Evolutionary conservation across 2,113 vertebrate species (phyloP), one percentile per base, ranked within the genome.

Genomic region (Pelvicachromis taeniatus): DNA sequence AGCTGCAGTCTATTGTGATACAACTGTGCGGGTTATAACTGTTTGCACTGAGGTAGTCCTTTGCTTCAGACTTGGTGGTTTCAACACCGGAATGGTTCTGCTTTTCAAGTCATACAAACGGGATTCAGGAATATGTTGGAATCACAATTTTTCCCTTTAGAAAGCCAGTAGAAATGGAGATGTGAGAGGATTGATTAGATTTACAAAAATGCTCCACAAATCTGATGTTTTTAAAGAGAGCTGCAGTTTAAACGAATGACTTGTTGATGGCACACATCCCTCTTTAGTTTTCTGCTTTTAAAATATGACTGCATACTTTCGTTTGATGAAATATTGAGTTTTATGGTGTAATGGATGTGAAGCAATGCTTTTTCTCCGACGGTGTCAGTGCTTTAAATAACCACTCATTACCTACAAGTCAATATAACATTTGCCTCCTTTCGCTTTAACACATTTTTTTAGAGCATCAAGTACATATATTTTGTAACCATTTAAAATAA

Each of bases 401-500:
- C 65, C 54, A 80, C 65, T 86, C 79, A 77, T 83, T 82, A 54
- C 81, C 48, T 77, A 79, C 77, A 81, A 82, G 87, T 65, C 77
- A 81, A 42, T 53, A 83, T 90, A 33, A 85, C 61, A 77, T 83
- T 82, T 79, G 68, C 80, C 63, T 87, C 78, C 52, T 79, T 80
- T 75, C 73, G 33, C 81, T 84, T 90, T 84, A 35, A 55, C 75
- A 58, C 6, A 17, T 78, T 55, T 85, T 80, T 88, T 53, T 53
- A 89, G 80, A 93, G 83, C 85, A 89, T 82, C 79, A 80, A 87
- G 58, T 92, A 88, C 89, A 85, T 79, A 80, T 88, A 68, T 92
- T 90, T 92, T 93, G 85, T 94, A 93, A 88, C 59, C 91, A 88
- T 86, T 80, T 87, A 86, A 89, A 94, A 87, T 92, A 93, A 79